Evolutionary conservation across 2,888 invertebrate genomes (phyloP).

Genomic region (Clanis bilineata): DNA sequence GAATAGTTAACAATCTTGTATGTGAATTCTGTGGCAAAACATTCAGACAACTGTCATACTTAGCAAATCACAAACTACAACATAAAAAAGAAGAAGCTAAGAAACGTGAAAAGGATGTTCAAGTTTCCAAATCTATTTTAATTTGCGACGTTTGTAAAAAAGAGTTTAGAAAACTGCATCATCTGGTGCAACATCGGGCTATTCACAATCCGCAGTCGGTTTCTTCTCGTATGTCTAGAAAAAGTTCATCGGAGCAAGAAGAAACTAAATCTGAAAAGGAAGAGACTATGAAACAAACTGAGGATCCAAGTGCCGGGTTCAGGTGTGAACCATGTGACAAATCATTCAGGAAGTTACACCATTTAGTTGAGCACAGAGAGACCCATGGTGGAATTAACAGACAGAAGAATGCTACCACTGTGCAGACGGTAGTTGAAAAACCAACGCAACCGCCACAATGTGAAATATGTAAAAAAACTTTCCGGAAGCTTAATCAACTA

Average conservation of each 20-base stretch:
- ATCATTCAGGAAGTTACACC: slow-evolving; percentile 76
- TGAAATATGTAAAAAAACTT: slow-evolving; percentile 72
- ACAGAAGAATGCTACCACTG: slow-evolving; percentile 45
- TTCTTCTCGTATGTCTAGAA: slow-evolving; percentile 48
- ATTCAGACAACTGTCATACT: slow-evolving; percentile 73
- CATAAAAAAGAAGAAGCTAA: slow-evolving; percentile 61
- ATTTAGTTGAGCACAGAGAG: slow-evolving; percentile 76
- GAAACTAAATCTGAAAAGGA: slow-evolving; percentile 50
- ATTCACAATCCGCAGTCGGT: slow-evolving; percentile 58
- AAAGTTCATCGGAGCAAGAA: slow-evolving; percentile 61
- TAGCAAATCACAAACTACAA: slow-evolving; percentile 67
- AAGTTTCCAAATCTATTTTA: slow-evolving; percentile 46
- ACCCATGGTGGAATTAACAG: slow-evolving; percentile 73
- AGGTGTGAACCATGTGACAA: slow-evolving; percentile 78
- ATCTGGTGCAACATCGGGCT: slow-evolving; percentile 73
- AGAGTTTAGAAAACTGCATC: slow-evolving; percentile 73
- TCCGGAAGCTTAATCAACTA: slow-evolving; percentile 69
- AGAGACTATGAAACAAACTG: slow-evolving; percentile 42
- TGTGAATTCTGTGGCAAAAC: slow-evolving; percentile 76
- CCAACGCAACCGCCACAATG: slow-evolving; percentile 56
- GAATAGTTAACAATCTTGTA: slow-evolving; percentile 46
- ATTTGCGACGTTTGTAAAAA: slow-evolving; percentile 76
- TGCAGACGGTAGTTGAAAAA: slow-evolving; percentile 40
- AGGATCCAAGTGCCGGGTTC: slow-evolving; percentile 69
- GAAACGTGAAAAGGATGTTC: slow-evolving; percentile 40